Evolutionary conservation across 2,113 vertebrate species (phyloP), one percentile per base, ranked within the genome.

Genomic region (Dicerorhinus sumatrensis): DNA sequence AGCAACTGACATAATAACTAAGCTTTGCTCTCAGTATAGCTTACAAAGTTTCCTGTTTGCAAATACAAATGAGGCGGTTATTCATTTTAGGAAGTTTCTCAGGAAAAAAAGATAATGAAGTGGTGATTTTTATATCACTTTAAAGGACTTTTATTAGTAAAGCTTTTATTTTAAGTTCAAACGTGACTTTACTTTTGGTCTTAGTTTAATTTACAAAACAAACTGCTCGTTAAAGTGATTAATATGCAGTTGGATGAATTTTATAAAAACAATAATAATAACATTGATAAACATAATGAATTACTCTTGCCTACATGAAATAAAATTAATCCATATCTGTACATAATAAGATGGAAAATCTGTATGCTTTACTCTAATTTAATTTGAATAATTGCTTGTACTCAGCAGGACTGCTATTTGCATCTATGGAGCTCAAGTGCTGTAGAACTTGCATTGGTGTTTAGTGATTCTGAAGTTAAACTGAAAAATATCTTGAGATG

Each of bases 1-100:
- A 98, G 98, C 96, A 97, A 98, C 98, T 98, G 98, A 98, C 98
- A 99, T 99, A 99, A 99, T 98, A 99, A 95, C 96, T 97, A 98
- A 98, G 97, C 96, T 98, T 98, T 97, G 70, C 95, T 98, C 95
- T 96, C 85, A 86, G 42, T 95, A 96, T 77, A 97, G 89, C 81
- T 97, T 97, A 67, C 81, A 95, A n/a, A 92, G 96, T 98, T 98
- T 89, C 77, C 89, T 91, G 70, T 46, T 97, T 97, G 97, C 91
- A 95, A 98, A 98, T 98, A 92, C 92, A 95, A 91, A 98, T 95
- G 42, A 92, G 88, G 46, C 7, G 98, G 54, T 94, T 97, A 92
- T 29, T 92, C 70, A 92, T 96, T 97, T 96, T 93, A 89, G 75
- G 73, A 95, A 94, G 60, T 67, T 93, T 42, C 31, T 48, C 17